Base-by-base conservation (phyloP, 2,888 invertebrate species). In the Erynnis tages region DNA sequence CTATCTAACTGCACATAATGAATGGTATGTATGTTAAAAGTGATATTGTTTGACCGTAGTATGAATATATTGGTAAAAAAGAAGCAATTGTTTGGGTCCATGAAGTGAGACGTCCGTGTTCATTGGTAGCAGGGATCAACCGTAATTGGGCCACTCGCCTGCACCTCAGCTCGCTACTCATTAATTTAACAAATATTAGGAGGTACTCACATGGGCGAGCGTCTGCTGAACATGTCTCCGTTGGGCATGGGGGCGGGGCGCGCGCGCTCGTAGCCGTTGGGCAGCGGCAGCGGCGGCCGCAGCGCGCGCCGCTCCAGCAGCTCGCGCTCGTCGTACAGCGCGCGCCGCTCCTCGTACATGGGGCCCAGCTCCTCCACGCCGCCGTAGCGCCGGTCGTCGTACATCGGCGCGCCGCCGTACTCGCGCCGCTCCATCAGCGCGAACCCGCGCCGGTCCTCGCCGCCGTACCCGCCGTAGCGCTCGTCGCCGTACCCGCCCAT, bases 211-310 rank as follows among this genome's bases (percentile, higher is more conserved):
- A 86, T 85, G 43, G 67, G 61, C 41, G 85, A 81, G 56, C 91
- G 77, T 53, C 91, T 72, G 69, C 88, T 89, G 71, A 84, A 91
- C 86, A 91, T 90, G 55, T 84, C 84, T 4, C 85, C 86, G 54
- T 84, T 86, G 59, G 79, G 79, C 73, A 83, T 76, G 25, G 79
- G 76, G 13, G 76, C 73, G 1, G 75, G 61, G 4, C 82, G 63
- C 49, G 49, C 19, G 4, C 83, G 72, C 23, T 85, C 85, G 58
- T 80, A 82, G 7, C 71, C 69, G 0, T 67, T 55, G 2, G 75
- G 54, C 66, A 77, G 68, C 0, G 76, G 70, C 50, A 78, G 73
- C 37, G 69, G 73, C 8, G 69, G 63, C 7, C 73, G 71, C 71
- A 67, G 59, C 1, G 69, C 66, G 25, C 83, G 71, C n/a, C 84